These are phyloP conservation scores for Brachyhypopomus occidentalis DNA, from an alignment of 2,113 vertebrate genomes.

Conservation along the genomic window DNA sequence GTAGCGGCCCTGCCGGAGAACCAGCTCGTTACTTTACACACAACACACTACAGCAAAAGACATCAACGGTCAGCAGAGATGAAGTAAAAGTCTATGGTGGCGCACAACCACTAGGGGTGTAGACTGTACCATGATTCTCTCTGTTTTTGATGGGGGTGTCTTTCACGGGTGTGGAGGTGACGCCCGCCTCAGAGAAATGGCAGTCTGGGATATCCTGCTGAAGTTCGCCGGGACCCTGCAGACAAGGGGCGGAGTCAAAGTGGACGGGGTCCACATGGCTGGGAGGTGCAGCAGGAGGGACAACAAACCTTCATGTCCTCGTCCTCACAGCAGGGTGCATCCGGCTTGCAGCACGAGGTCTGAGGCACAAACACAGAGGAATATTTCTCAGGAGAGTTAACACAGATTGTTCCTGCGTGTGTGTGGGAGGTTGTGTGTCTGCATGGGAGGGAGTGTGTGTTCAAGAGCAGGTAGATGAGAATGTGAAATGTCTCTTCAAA, in stretches of 20 bases:
- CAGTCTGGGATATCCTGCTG: slow-evolving; percentile 79
- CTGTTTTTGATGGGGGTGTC: slow-evolving; percentile 85
- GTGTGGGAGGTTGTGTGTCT: too few species aligned
- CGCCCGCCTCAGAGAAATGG: slow-evolving; percentile 80
- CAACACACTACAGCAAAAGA: neutral
- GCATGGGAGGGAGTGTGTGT: slow-evolving; percentile 12
- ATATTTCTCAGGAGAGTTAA: slow-evolving; percentile 51
- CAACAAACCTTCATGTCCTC: slow-evolving; percentile 76
- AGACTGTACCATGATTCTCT: slow-evolving; percentile 75
- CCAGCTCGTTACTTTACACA: neutral
- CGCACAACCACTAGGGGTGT: neutral
- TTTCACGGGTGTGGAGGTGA: slow-evolving; percentile 78
- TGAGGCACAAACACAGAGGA: slow-evolving; percentile 58
- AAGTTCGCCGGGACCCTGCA: slow-evolving; percentile 83
- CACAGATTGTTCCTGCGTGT: slow-evolving; percentile 54
- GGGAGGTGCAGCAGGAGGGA: neutral
- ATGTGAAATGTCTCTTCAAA: too few species aligned
- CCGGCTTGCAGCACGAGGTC: slow-evolving; percentile 87
- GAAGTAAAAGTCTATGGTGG: too few species aligned
- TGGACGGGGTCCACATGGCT: neutral
- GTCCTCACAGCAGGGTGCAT: slow-evolving; percentile 85
- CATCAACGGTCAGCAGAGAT: too few species aligned
- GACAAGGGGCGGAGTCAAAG: neutral
- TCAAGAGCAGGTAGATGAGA: too few species aligned
- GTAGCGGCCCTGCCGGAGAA: slow-evolving; percentile 63